These are phyloP conservation scores for Leptestheria dahalacensis DNA, from an alignment of 1,140 invertebrate genomes.

Conservation along the genomic window DNA sequence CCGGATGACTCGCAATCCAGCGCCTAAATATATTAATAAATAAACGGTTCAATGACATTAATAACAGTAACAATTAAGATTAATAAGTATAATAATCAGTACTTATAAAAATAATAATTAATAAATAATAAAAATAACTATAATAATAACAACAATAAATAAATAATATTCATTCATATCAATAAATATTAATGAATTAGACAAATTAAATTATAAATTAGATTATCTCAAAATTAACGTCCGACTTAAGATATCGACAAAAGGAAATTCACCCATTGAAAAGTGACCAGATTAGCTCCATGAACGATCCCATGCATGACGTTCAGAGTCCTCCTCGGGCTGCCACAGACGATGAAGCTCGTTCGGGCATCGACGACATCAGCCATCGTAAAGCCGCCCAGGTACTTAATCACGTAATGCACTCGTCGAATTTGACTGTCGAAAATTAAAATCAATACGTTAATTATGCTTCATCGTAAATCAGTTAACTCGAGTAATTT, in stretches of 20 bases:
- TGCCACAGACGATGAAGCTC: constrained; percentile 37
- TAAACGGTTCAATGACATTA: not conserved
- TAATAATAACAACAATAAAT: no score
- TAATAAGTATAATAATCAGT: not conserved
- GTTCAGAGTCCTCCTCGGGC: constrained; percentile 36
- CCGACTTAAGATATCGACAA: no score
- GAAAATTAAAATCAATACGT: no score
- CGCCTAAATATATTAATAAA: constrained; percentile 23
- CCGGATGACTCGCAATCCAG: constrained; percentile 30
- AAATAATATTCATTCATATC: no score
- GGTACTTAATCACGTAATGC: constrained; percentile 26
- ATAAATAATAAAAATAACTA: no score
- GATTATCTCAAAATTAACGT: no score
- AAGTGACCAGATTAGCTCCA: constrained; percentile 37
- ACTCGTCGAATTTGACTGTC: constrained; percentile 20
- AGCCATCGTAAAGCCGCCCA: constrained; percentile 33
- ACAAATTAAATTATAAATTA: no score
- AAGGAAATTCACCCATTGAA: constrained; percentile 36
- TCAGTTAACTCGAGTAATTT: constrained; percentile 12
- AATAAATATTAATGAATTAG: no score
- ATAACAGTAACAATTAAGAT: constrained; percentile 4
- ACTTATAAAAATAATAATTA: no score
- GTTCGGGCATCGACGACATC: constrained; percentile 28
- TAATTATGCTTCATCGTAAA: no score
- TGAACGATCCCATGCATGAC: constrained; percentile 34